Conservation (phyloP, 2,797 vertebrate species). For the Sebastes miniatus region DNA sequence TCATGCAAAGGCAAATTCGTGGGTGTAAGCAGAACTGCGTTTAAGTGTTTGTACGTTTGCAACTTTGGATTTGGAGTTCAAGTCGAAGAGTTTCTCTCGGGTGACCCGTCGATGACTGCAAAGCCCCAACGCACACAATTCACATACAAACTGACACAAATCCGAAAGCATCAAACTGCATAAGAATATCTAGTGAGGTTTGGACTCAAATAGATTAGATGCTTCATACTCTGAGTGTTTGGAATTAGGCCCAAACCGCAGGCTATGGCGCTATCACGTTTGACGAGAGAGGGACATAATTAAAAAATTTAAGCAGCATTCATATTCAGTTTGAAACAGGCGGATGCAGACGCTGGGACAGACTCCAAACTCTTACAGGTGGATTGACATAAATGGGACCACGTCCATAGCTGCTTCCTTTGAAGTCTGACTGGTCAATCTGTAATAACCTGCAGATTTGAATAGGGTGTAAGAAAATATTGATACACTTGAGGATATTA, state of each 20-base stretch:
- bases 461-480: too few species aligned
- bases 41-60: neutral
- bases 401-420: neutral
- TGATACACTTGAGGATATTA: too few species aligned
- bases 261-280: neutral
- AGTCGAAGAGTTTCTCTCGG: conserved; percentile 4
- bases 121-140: too few species aligned
- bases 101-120: neutral
- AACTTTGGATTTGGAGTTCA: conserved; percentile 13
- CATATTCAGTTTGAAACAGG: neutral
- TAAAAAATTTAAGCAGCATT: conserved; percentile 9
- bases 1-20: conserved; percentile 38
- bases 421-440: neutral
- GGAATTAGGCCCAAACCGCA: neutral
- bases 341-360: neutral
- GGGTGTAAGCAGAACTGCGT: conserved; percentile 20
- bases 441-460: neutral
- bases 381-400: neutral
- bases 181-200: neutral
- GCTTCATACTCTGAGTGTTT: neutral
- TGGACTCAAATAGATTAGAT: neutral
- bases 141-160: neutral
- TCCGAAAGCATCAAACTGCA: neutral
- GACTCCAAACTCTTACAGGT: neutral
- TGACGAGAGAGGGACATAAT: neutral